A percentile compares a stretch with the other conserved stretches of the same genome.
phyloP scores from a whole-genome alignment of 2,888 invertebrate species.

The Lithophane leautieri region DNA sequence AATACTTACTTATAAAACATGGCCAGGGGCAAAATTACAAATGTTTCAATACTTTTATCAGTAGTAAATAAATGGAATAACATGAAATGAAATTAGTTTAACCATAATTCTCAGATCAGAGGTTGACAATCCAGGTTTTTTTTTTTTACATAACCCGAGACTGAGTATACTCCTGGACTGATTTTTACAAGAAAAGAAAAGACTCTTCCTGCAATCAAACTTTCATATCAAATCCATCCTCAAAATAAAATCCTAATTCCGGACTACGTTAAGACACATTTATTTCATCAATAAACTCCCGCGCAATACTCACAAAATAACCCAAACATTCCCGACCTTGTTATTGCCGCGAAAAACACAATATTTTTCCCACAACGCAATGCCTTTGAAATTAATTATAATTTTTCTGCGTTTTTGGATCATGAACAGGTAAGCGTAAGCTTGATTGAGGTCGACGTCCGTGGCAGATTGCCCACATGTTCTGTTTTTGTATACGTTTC shows the following conservation, averaged over 20 bases:
- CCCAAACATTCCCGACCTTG: constrained; percentile 25
- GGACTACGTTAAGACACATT: neutral
- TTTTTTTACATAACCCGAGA: too few species aligned
- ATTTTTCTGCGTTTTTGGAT: constrained; percentile 47
- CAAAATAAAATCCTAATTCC: neutral
- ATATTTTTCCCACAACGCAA: constrained; percentile 39
- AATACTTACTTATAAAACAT: neutral
- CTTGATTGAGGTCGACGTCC: constrained; percentile 35
- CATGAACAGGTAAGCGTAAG: constrained; percentile 1
- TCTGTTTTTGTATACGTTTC: constrained; percentile 24
- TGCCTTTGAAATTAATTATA: constrained; percentile 6
- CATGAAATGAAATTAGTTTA: too few species aligned
- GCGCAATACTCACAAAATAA: constrained; percentile 13
- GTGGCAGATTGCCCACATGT: constrained; percentile 56
- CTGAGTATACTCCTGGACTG: neutral
- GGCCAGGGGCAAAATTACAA: neutral
- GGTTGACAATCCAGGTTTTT: too few species aligned
- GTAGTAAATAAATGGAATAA: too few species aligned
- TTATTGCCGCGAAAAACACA: constrained; percentile 20
- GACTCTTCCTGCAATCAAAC: neutral
- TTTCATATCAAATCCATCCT: neutral
- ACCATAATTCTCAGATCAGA: too few species aligned
- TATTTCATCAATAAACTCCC: constrained; percentile 10
- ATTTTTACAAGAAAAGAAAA: neutral
- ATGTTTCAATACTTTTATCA: neutral